Evolutionary conservation across 2,113 vertebrate genomes (phyloP).

Genomic region (Xiphophorus couchianus): DNA sequence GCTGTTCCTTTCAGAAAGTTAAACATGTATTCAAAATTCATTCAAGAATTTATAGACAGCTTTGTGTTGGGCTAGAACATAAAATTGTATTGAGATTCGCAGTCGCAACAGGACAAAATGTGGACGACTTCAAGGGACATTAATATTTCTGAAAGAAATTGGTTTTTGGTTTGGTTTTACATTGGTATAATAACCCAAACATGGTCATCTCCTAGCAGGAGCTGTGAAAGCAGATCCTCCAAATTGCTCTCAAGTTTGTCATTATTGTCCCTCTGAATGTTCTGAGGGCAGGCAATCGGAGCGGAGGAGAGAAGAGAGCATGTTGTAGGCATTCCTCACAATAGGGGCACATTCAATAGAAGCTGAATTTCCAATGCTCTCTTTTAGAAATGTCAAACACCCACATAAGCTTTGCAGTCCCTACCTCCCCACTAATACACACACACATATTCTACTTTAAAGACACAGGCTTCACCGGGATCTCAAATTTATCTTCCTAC

Average conservation of each 20-base stretch:
- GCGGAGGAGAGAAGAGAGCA: constrained; percentile 7
- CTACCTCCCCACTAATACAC: not conserved
- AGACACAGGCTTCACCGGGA: constrained; percentile 30
- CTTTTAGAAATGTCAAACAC: constrained; percentile 63
- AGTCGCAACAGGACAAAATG: too few species aligned
- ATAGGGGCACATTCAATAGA: constrained; percentile 39
- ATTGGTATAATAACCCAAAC: not conserved
- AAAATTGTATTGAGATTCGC: too few species aligned
- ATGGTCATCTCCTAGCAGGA: not conserved
- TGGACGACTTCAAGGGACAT: too few species aligned
- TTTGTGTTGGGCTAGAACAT: too few species aligned
- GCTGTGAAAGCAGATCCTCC: not conserved
- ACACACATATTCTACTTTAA: not conserved
- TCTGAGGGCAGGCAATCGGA: constrained; percentile 8
- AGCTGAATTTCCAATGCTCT: constrained; percentile 39
- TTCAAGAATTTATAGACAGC: too few species aligned
- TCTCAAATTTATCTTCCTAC: constrained; percentile 59
- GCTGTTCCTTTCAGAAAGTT: too few species aligned
- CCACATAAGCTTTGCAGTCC: constrained; percentile 41
- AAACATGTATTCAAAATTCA: too few species aligned
- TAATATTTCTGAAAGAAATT: too few species aligned
- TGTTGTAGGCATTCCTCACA: constrained; percentile 30
- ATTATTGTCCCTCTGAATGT: constrained; percentile 10
- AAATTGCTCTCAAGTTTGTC: constrained; percentile 18
- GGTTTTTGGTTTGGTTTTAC: not conserved